Evolutionary conservation across 2,888 invertebrate species (phyloP), one percentile per base, ranked within the genome.

Genomic region (Leuctra nigra): DNA sequence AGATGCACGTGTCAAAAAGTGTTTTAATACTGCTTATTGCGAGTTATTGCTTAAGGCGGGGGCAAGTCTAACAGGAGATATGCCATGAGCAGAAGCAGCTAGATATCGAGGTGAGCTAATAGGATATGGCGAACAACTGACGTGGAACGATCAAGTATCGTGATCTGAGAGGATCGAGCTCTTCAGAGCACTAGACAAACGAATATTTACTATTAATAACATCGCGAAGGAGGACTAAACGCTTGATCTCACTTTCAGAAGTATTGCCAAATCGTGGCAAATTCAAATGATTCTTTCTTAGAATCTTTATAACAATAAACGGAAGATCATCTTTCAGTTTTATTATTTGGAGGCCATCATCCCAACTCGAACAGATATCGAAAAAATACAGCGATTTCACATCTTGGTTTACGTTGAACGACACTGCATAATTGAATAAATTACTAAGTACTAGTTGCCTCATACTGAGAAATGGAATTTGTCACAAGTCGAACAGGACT

Each of bases 21-120:
- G 48, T 57, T 20, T 52, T 61, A 61, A 61, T 61, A 61, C 60
- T 61, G 74, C 72, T 75, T 75, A 75, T 75, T 75, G 75, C 75
- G 72, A 74, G 73, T 74, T 75, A 75, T 75, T 75, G 75, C 75
- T 74, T 72, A 57, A 60, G 61, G 61, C 60, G 58, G 55, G 57
- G 57, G 60, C 58, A 48, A 53, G 57, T 55, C 52, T 56, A 41
- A 38, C 36, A 36, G 53, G 20, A 48, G 46, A 54, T 33, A 53
- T 56, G 56, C 58, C 66, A 69, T 70, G 72, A 70, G 71, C 69
- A 68, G 66, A 66, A 67, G 66, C 66, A 59, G 54, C 44, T 44
- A 23, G 22, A 22, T 44, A 20, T n/a, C 23, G 44, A 44, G 23
- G 23, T 39, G 39, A 39, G 18, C 39, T n/a, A n/a, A n/a, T n/a